Conservation (phyloP, 2,888 invertebrate genomes). For the Chironomus riparius region DNA sequence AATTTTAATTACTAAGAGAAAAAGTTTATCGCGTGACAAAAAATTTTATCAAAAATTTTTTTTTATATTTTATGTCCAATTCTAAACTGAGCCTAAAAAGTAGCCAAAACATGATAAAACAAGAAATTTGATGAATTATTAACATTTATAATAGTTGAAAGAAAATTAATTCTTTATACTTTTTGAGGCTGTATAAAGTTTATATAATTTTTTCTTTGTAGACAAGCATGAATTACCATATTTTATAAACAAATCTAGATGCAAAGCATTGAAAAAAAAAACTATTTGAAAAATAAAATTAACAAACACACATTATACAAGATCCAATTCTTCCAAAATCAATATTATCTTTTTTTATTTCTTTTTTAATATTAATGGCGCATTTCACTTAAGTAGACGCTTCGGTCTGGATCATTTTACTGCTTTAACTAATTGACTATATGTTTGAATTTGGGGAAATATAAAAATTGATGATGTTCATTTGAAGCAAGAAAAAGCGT, state of each 20-base stretch:
- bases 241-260: neutral
- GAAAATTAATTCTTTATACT: neutral
- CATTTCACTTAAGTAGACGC: no score
- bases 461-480: no score
- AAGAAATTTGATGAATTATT: neutral
- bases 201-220: neutral
- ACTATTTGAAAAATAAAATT: neutral
- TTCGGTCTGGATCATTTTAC: no score
- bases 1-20: conserved; percentile 23
- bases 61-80: neutral
- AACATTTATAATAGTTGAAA: neutral
- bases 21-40: neutral
- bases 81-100: neutral
- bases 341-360: neutral
- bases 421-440: no score
- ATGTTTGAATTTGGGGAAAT: no score
- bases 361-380: no score
- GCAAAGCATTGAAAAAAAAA: neutral
- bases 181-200: neutral
- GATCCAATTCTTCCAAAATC: neutral
- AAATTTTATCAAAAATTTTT: neutral
- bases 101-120: neutral
- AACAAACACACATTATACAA: neutral
- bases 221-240: neutral
- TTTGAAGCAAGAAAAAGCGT: no score